Evolutionary conservation across 2,113 vertebrate genomes (phyloP), one percentile per base, ranked within the genome.

Genomic region (Pangasianodon hypophthalmus): DNA sequence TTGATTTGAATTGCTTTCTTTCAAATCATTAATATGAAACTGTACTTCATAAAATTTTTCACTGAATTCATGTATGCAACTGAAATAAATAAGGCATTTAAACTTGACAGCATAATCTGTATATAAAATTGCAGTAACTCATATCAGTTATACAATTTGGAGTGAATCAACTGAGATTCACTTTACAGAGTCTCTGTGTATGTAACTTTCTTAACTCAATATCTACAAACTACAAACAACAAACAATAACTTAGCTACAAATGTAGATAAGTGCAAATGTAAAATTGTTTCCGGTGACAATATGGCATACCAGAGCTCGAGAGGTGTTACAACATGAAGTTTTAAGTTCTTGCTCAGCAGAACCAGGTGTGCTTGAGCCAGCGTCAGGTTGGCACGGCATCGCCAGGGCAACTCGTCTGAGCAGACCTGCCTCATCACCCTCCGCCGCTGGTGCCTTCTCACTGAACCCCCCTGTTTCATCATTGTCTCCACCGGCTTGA

Each of bases 341-440:
- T 94, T 87, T 62, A 98, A 84, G 75, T 84, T 92, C 90, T 93
- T 94, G 87, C 94, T 95, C 92, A 98, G 92, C 48, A 97, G 85
- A 54, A 90, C 93, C 82, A 97, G 95, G 92, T 97, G 96, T 71
- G 96, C 93, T 46, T 89, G 79, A 82, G 97, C 97, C 92, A 98
- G 62, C 60, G 89, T 95, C 85, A 97, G 92, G 92, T 99, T 98
- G 88, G 98, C 94, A 88, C 97, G 96, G 87, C 96, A 95, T 90
- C 89, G 96, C 97, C 97, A 98, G 64, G 96, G 96, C 91, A 97
- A 95, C 92, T 98, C 97, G 86, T 97, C 96, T 82, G 94, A 93
- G 92, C 92, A 96, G 7, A 95, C 5, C 58, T 94, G 94, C 88
- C 95, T 96, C 69, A 97, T 94, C 37, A 90, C 91, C 90, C 92